Conservation (phyloP, 2,113 vertebrate species). For the Poeciliopsis turrubarensis region DNA sequence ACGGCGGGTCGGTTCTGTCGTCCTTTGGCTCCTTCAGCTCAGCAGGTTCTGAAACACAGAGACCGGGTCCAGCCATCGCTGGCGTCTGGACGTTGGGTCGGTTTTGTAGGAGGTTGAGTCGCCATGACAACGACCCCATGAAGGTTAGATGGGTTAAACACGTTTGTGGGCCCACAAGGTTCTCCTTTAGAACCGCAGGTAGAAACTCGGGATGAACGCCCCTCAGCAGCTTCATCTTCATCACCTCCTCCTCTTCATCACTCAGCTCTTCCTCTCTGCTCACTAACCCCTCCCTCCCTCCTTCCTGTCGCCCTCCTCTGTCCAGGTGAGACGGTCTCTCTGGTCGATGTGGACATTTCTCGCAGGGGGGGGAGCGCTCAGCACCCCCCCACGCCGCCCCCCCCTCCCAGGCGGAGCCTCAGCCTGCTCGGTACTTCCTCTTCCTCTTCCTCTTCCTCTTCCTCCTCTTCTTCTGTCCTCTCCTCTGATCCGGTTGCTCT, state of each 20-base stretch:
- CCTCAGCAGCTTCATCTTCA: too few relatives aligned
- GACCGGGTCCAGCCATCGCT: too few relatives aligned
- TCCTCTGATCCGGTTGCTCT: accelerated
- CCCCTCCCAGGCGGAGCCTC: constrained; percentile 91
- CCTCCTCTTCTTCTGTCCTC: not conserved
- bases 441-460: constrained; percentile 9
- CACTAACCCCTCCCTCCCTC: constrained; percentile 7
- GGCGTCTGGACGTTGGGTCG: too few relatives aligned
- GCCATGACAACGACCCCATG: too few relatives aligned
- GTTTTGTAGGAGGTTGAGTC: too few relatives aligned
- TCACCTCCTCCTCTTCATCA: not conserved
- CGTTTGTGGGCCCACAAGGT: too few relatives aligned
- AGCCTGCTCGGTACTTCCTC: constrained; percentile 88
- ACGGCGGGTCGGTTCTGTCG: too few relatives aligned
- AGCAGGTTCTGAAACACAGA: too few relatives aligned
- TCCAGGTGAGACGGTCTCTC: constrained; percentile 92
- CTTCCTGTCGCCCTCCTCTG: constrained; percentile 2
- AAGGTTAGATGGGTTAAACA: too few relatives aligned
- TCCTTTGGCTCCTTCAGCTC: too few relatives aligned
- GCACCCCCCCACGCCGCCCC: constrained; percentile 91
- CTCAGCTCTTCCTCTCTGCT: not conserved
- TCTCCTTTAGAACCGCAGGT: too few relatives aligned
- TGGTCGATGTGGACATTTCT: constrained; percentile 95
- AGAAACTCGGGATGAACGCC: too few relatives aligned
- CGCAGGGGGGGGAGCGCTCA: constrained; percentile 84